Evolutionary conservation across 1,140 invertebrate genomes (phyloP).

Genomic region (Mesaphorura yosii): DNA sequence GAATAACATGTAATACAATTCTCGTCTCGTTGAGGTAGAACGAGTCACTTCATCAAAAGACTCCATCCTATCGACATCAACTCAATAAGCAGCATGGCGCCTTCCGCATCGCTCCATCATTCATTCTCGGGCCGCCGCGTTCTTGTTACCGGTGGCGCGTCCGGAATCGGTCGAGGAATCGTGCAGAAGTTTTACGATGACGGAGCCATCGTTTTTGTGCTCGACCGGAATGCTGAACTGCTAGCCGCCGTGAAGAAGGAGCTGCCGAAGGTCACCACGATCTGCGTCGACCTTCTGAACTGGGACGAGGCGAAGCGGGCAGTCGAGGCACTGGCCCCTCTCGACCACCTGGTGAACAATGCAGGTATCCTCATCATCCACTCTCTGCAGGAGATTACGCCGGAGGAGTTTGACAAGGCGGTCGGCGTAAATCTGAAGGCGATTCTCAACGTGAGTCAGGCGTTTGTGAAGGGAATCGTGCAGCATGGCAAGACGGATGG

Average conservation of each 20-base stretch:
- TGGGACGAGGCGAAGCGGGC: constrained; percentile 11
- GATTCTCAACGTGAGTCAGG: not conserved
- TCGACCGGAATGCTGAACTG: constrained; percentile 2
- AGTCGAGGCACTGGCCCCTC: constrained; percentile 2
- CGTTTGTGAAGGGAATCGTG: not conserved
- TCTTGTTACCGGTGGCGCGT: constrained; percentile 6
- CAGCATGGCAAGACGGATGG: not conserved
- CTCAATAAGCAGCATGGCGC: no score
- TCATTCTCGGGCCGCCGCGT: constrained; percentile 6
- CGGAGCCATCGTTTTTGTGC: constrained; percentile 5
- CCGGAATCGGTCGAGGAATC: constrained; percentile 11
- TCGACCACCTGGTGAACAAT: constrained; percentile 19
- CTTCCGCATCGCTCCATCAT: not conserved
- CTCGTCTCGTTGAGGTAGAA: no score
- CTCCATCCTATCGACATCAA: no score
- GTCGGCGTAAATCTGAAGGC: not conserved
- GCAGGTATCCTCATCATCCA: not conserved
- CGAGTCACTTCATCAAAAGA: no score
- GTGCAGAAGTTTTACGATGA: constrained; percentile 7
- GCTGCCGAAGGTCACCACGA: constrained; percentile 3
- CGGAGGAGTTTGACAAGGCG: not conserved
- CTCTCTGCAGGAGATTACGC: not conserved
- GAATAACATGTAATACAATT: no score
- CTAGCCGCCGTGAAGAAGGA: constrained; percentile 9
- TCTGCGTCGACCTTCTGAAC: constrained; percentile 1